A percentile compares a stretch with the other conserved stretches of the same genome.
phyloP scores from a whole-genome alignment of 2,113 vertebrate species.

The Vimba vimba region DNA sequence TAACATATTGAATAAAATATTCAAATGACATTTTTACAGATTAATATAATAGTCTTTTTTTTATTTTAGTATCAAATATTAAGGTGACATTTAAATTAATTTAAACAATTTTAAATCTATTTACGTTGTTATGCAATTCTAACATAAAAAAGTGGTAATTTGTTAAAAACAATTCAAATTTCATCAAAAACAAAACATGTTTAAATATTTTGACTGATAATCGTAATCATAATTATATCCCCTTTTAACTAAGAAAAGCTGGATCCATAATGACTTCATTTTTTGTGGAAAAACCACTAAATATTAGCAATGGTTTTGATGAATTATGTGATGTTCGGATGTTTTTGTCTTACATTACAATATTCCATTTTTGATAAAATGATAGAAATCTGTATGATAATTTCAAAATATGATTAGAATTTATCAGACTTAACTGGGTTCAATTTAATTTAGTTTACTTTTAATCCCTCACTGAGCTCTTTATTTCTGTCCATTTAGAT shows the following conservation, averaged over 20 bases:
- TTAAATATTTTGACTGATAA: neutral
- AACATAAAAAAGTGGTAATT: neutral
- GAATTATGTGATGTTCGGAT: neutral
- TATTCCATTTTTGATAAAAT: neutral
- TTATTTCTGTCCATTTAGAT: neutral
- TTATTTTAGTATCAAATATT: neutral
- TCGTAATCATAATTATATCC: neutral
- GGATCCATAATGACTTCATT: neutral
- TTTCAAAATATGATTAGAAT: neutral
- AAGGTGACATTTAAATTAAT: no score
- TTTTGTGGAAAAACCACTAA: no score
- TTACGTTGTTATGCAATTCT: neutral
- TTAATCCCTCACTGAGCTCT: neutral
- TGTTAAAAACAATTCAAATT: neutral
- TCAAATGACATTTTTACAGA: neutral
- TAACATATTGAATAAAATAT: neutral
- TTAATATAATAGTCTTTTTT: neutral
- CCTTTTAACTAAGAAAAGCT: neutral
- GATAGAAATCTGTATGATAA: neutral
- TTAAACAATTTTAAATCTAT: no score
- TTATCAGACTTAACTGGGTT: neutral
- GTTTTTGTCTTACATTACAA: neutral
- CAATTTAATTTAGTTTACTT: neutral
- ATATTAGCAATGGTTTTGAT: no score
- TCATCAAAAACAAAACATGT: neutral